phyloP scores from a whole-genome alignment of 1,140 invertebrate species.

The Bombus superbus region DNA sequence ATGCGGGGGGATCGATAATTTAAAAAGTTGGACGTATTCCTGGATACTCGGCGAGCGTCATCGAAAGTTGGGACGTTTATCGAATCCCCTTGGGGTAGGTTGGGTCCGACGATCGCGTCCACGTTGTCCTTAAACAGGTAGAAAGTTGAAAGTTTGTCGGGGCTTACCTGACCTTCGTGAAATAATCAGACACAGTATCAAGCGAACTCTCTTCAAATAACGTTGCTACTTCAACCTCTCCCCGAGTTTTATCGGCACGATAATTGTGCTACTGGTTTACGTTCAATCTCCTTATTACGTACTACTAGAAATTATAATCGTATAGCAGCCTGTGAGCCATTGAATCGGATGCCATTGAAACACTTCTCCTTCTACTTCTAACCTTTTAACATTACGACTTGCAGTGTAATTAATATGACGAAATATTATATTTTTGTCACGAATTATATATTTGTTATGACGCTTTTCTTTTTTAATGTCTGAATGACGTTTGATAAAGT shows the following conservation, averaged over 20 bases:
- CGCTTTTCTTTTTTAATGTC: too few species aligned
- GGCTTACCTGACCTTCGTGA: slow-evolving; percentile 28
- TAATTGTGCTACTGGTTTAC: neutral
- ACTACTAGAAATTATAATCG: neutral
- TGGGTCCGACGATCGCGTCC: neutral
- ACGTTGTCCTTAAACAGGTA: slow-evolving; percentile 28
- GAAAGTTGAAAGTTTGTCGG: slow-evolving; percentile 19
- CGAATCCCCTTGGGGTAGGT: slow-evolving; percentile 50
- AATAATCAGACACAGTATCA: slow-evolving; percentile 20
- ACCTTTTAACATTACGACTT: neutral
- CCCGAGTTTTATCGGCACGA: neutral
- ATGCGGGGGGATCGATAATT: slow-evolving; percentile 5
- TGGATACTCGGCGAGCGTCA: neutral
- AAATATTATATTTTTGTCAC: too few species aligned
- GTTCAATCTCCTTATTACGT: neutral
- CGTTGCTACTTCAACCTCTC: too few species aligned
- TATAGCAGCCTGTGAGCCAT: neutral
- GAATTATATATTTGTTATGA: too few species aligned
- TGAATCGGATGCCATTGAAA: neutral
- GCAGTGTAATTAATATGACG: neutral
- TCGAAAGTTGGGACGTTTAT: slow-evolving; percentile 50
- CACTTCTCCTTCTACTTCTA: neutral
- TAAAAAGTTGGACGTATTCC: slow-evolving; percentile 1
- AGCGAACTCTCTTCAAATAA: neutral
- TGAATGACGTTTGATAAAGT: too few species aligned